Evolutionary conservation across 2,113 vertebrate genomes (phyloP).

Genomic region (Ailuropoda melanoleuca): DNA sequence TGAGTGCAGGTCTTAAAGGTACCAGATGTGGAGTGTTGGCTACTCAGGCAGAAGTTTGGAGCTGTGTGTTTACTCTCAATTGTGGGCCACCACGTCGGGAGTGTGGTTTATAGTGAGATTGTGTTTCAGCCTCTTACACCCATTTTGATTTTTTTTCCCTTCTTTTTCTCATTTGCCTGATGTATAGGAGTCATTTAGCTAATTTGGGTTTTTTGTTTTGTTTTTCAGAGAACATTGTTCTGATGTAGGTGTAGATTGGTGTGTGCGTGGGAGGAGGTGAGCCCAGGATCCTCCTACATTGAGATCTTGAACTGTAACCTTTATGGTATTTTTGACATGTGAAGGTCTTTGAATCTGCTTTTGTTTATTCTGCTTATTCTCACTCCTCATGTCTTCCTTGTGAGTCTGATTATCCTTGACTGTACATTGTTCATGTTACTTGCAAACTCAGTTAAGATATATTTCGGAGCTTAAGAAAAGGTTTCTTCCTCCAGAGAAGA

Average conservation of each 20-base stretch:
- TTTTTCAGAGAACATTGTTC: not conserved
- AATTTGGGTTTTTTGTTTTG: not conserved
- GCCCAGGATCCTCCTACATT: not conserved
- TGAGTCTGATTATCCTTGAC: not conserved
- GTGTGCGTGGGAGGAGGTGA: not conserved
- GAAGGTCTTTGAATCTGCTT: not conserved
- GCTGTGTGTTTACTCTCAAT: not conserved
- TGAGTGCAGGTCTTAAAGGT: not conserved
- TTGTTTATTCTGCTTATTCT: not conserved
- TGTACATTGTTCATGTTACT: not conserved
- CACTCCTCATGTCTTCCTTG: not conserved
- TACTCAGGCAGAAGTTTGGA: not conserved
- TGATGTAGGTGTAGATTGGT: not conserved
- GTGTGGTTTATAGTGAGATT: not conserved
- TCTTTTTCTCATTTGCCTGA: not conserved
- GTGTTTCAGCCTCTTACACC: not conserved
- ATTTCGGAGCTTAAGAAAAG: not conserved
- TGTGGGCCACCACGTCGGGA: not conserved
- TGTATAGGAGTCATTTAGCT: not conserved
- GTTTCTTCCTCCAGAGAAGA: not conserved
- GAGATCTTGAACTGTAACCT: not conserved
- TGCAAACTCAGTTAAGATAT: not conserved
- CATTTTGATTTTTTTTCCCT: not conserved
- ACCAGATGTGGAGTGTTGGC: not conserved
- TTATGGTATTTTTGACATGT: not conserved